Conservation (phyloP, 2,888 invertebrate species). For the Polyommatus icarus region DNA sequence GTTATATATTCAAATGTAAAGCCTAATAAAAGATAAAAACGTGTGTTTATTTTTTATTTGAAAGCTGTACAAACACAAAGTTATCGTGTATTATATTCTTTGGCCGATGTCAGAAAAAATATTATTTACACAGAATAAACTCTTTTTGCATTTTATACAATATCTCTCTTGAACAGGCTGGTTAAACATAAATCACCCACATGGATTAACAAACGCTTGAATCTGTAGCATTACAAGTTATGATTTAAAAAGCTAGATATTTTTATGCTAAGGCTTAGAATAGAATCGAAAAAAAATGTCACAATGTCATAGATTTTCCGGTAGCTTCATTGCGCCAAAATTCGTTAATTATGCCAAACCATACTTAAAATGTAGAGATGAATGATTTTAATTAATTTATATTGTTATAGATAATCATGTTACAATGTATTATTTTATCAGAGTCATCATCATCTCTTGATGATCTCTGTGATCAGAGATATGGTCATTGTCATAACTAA, state of each 20-base stretch:
- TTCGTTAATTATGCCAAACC: too few species aligned
- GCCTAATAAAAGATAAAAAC: not conserved
- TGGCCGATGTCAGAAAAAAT: not conserved
- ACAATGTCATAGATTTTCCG: not conserved
- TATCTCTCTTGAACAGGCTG: not conserved
- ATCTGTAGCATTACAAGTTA: not conserved
- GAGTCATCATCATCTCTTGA: too few species aligned
- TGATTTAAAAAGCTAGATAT: not conserved
- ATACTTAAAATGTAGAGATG: too few species aligned
- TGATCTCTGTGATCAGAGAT: too few species aligned
- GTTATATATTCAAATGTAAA: not conserved
- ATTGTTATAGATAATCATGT: too few species aligned
- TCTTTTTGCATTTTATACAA: not conserved
- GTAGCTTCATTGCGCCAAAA: not conserved
- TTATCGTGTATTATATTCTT: not conserved
- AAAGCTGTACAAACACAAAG: not conserved
- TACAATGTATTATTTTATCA: too few species aligned
- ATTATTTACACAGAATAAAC: not conserved
- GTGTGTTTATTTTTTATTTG: not conserved
- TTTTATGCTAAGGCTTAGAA: not conserved
- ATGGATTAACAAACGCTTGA: slow-evolving; percentile 1
- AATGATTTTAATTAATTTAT: too few species aligned
- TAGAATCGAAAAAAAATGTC: not conserved
- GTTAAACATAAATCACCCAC: not conserved
- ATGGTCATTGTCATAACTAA: too few species aligned